Percentiles rank a stretch among this genome's conserved stretches.
These are phyloP conservation scores for Pharmacophagus antenor DNA, from an alignment of 2,888 invertebrate species.

Conservation along the genomic window DNA sequence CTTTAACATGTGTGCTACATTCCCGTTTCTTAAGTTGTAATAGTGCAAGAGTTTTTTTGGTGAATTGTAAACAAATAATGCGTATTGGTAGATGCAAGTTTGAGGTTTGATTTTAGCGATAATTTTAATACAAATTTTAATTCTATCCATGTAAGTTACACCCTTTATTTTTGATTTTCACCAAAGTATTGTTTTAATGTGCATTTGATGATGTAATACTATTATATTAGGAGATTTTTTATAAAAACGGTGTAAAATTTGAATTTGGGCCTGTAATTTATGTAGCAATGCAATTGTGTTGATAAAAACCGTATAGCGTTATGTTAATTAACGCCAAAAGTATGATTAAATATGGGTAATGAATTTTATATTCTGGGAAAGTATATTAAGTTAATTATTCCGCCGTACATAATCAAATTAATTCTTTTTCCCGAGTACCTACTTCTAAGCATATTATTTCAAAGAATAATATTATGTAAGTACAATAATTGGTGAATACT, in stretches of 20 bases:
- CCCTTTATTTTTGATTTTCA: no score
- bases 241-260: neutral
- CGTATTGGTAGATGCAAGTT: no score
- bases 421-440: neutral
- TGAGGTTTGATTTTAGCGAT: no score
- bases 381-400: neutral
- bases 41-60: no score
- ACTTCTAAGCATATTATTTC: no score
- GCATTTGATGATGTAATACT: no score
- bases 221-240: neutral
- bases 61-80: no score
- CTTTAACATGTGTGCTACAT: slow-evolving; percentile 21
- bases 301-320: neutral
- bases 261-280: no score
- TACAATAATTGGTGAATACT: no score
- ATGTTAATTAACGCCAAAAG: neutral
- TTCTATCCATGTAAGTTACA: no score
- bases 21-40: neutral
- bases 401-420: neutral
- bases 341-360: neutral
- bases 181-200: no score
- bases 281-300: neutral
- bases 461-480: neutral
- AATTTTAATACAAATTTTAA: no score
- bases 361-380: neutral